Conservation (phyloP, 2,797 vertebrate species). For the Neomorphus geoffroyi region DNA sequence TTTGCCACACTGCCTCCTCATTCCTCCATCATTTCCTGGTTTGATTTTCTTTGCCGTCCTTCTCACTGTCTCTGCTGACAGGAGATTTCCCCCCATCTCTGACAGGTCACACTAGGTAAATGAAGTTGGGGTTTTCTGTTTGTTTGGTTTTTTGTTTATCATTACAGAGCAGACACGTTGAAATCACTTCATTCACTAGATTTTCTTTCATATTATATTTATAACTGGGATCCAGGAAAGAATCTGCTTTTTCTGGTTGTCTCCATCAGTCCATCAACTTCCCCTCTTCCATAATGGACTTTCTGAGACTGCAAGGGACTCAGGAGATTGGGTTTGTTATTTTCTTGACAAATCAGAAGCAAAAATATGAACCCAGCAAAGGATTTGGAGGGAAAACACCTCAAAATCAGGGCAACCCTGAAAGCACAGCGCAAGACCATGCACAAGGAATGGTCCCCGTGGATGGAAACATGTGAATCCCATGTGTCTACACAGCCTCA, state of each 20-base stretch:
- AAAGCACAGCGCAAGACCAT: rapidly evolving
- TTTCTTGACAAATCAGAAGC: background rate
- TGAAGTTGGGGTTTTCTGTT: background rate
- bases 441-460: background rate
- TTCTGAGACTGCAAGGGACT: background rate
- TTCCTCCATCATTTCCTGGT: background rate
- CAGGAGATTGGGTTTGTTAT: rapidly evolving
- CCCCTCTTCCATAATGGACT: background rate
- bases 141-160: background rate
- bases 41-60: background rate
- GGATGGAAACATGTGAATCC: background rate
- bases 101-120: background rate
- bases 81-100: background rate
- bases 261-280: background rate
- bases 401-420: background rate
- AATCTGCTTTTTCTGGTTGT: background rate
- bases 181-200: background rate
- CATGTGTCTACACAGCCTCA: background rate
- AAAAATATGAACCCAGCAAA: background rate
- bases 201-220: background rate
- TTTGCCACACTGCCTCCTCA: background rate
- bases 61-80: background rate
- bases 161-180: background rate
- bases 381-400: background rate
- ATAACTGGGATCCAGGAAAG: background rate